Evolutionary conservation across 2,113 vertebrate species (phyloP).

Genomic region (Lepus americanus): DNA sequence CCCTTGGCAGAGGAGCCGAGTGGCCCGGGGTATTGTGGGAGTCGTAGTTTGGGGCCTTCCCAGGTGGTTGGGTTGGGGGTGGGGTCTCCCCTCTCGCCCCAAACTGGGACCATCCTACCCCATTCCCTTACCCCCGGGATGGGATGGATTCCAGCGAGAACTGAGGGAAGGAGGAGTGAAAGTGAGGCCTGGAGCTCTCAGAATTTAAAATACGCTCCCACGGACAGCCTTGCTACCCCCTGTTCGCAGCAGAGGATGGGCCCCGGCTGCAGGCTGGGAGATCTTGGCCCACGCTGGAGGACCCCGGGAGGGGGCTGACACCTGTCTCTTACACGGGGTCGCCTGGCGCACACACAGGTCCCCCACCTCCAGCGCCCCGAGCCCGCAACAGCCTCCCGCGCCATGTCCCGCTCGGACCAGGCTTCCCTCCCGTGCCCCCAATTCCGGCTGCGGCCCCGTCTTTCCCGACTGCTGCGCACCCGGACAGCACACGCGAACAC

Average conservation of each 20-base stretch:
- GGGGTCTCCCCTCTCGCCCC: conserved; percentile 70
- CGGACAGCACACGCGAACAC: conserved; percentile 41
- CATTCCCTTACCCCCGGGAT: conserved; percentile 7
- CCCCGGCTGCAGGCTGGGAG: conserved; percentile 44
- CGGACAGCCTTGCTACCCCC: not conserved
- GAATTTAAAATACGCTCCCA: conserved; percentile 66
- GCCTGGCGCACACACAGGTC: conserved; percentile 7
- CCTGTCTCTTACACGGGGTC: not conserved
- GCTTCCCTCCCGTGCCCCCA: conserved; percentile 3
- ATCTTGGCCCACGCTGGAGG: conserved; percentile 34
- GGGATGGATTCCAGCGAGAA: conserved; percentile 39
- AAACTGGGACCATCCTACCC: conserved; percentile 12
- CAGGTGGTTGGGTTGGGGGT: conserved; percentile 80
- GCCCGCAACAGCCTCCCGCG: conserved; percentile 17
- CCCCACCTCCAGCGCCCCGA: conserved; percentile 39
- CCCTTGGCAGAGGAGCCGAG: conserved; percentile 56
- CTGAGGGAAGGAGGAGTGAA: not conserved
- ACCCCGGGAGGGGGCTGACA: not conserved
- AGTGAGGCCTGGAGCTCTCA: conserved; percentile 21
- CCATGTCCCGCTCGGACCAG: conserved; percentile 44
- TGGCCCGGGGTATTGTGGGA: conserved; percentile 75
- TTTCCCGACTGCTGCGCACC: not conserved
- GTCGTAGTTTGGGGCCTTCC: conserved; percentile 77
- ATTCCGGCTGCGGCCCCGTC: conserved; percentile 28
- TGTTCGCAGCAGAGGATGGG: conserved; percentile 31